Percentiles rank a stretch among this genome's conserved stretches.
These are phyloP conservation scores for Clamator glandarius DNA, from an alignment of 2,797 vertebrate genomes.

Conservation along the genomic window DNA sequence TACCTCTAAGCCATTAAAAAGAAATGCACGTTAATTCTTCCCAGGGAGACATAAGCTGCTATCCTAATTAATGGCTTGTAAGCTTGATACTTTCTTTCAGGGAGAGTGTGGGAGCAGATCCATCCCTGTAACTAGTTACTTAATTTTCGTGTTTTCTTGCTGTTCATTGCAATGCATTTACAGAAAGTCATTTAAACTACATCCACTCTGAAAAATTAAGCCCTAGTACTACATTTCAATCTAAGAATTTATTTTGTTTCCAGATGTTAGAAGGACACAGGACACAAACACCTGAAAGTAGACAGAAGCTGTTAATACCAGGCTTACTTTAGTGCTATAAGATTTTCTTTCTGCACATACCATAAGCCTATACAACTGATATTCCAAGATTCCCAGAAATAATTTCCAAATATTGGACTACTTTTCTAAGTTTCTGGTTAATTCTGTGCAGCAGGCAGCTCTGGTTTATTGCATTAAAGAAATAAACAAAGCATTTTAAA, in stretches of 20 bases:
- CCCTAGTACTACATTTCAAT: constrained; percentile 9
- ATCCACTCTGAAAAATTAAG: constrained; percentile 28
- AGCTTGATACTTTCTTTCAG: not conserved
- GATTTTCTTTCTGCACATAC: not conserved
- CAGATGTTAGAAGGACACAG: constrained; percentile 19
- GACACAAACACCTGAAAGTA: constrained; percentile 55
- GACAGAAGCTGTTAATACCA: not conserved
- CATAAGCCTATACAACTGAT: not conserved
- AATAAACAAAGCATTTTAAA: constrained; percentile 51
- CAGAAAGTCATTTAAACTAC: constrained; percentile 2
- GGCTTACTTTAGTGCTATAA: constrained; percentile 33
- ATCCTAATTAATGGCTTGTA: not conserved
- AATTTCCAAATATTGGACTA: not conserved
- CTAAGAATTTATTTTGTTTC: constrained; percentile 47
- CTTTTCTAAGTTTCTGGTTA: not conserved
- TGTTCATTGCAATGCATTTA: constrained; percentile 35
- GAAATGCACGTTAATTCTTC: fast-evolving
- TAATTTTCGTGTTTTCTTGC: constrained; percentile 13
- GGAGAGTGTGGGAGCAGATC: not conserved
- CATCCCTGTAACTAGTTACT: not conserved
- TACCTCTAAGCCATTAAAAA: not conserved
- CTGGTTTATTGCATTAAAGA: not conserved
- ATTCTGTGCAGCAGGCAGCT: not conserved
- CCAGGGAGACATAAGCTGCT: not conserved
- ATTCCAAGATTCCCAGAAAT: not conserved